Conservation (phyloP, 2,888 invertebrate species). For the Dysmachus trigonus region DNA sequence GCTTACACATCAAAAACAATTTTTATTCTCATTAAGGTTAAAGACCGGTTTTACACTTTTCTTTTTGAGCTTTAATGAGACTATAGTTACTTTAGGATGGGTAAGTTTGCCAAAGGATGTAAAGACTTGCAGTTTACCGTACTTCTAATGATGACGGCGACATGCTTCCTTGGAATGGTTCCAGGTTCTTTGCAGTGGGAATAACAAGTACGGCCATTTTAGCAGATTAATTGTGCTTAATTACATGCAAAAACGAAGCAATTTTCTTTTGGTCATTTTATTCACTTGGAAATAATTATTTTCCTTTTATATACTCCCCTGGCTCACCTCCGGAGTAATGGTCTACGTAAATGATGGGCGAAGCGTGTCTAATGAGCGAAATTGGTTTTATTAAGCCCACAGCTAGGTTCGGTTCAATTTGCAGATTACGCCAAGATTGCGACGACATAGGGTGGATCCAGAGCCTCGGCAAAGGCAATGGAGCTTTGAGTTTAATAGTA, state of each 20-base stretch:
- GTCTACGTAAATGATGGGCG: not conserved
- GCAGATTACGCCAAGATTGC: not conserved
- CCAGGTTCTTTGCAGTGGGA: conserved; percentile 15
- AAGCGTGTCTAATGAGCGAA: conserved; percentile 13
- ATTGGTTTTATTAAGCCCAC: not conserved
- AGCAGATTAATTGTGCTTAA: conserved; percentile 35
- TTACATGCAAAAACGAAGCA: conserved; percentile 41
- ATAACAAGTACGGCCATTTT: conserved; percentile 45
- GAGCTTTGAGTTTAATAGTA: not conserved
- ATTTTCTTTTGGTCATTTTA: conserved; percentile 18
- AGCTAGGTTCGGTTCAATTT: not conserved
- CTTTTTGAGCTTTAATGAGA: conserved; percentile 46
- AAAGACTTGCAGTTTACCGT: conserved; percentile 36
- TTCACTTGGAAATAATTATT: conserved; percentile 28
- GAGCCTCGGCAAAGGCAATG: not conserved
- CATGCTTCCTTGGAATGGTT: conserved; percentile 43
- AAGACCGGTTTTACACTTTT: conserved; percentile 43
- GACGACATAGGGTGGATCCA: not conserved
- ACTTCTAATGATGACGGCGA: conserved; percentile 36
- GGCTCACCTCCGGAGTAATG: not conserved
- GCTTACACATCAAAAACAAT: conserved; percentile 49
- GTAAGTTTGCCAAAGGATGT: conserved; percentile 18
- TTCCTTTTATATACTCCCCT: not conserved
- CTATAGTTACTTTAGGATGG: conserved; percentile 38
- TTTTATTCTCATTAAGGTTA: conserved; percentile 50